These are phyloP conservation scores for Imbricaverruca yamaguchii DNA, from an alignment of 2,888 invertebrate species.

Conservation along the genomic window DNA sequence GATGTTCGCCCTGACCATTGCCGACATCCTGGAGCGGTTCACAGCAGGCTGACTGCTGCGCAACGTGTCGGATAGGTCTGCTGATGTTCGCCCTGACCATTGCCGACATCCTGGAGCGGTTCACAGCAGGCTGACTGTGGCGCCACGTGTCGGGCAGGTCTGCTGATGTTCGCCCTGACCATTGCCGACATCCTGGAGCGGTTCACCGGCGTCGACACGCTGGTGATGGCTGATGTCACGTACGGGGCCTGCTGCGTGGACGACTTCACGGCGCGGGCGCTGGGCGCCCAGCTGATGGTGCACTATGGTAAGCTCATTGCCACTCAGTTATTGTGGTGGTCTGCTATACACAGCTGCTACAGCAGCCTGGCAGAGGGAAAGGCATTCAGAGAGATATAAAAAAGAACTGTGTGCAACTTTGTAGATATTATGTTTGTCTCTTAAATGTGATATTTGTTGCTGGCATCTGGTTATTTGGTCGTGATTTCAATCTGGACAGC, in stretches of 20 bases:
- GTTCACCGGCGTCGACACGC: slow-evolving; percentile 70
- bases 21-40: background rate
- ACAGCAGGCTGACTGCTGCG: too few species aligned
- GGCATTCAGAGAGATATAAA: too few species aligned
- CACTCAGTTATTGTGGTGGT: background rate
- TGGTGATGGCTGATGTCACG: slow-evolving; percentile 98
- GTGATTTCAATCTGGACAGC: too few species aligned
- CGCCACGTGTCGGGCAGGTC: slow-evolving; percentile 37
- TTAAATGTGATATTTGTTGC: background rate
- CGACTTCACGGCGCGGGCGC: slow-evolving; percentile 83
- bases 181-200: slow-evolving; percentile 85
- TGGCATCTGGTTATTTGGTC: too few species aligned
- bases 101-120: slow-evolving; percentile 78
- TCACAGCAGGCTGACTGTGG: too few species aligned
- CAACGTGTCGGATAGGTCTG: slow-evolving; percentile 44
- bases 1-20: background rate
- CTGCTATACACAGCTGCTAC: too few species aligned
- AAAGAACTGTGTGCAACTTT: too few species aligned
- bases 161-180: slow-evolving; percentile 84
- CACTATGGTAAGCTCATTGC: slow-evolving; percentile 67
- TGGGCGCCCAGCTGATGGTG: slow-evolving; percentile 81
- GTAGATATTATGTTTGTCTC: too few species aligned
- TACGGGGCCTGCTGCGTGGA: slow-evolving; percentile 99
- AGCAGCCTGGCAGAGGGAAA: too few species aligned
- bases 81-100: slow-evolving; percentile 87